These are phyloP conservation scores for Pomatorhinus ruficollis DNA, from an alignment of 2,113 vertebrate genomes.

Conservation along the genomic window DNA sequence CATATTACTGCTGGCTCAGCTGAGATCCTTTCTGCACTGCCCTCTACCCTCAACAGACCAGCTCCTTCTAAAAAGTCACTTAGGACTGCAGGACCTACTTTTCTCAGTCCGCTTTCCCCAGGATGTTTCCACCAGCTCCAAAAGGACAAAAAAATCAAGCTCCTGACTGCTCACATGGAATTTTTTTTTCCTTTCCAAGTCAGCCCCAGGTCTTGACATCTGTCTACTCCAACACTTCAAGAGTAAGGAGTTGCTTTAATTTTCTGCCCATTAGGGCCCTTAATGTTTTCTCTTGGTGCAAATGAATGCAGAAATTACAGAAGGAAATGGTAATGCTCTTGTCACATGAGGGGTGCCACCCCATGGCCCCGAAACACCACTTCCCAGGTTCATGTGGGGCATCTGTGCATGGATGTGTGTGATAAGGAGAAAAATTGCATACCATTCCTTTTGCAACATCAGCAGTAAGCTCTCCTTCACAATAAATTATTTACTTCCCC, in stretches of 20 bases:
- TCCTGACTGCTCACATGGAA: background rate
- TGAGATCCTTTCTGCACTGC: background rate
- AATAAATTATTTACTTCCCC: background rate
- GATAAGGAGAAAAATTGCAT: slow-evolving; percentile 1
- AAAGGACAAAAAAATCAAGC: background rate
- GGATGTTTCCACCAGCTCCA: background rate
- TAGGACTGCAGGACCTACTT: background rate
- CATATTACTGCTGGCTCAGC: background rate
- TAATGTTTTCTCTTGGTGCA: background rate
- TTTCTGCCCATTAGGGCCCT: background rate
- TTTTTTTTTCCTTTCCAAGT: background rate
- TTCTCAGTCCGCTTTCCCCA: background rate
- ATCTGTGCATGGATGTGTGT: background rate
- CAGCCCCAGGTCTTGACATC: background rate
- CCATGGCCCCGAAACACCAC: background rate
- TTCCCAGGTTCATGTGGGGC: rapidly evolving
- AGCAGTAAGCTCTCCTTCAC: background rate
- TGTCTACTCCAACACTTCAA: background rate
- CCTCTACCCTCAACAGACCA: background rate
- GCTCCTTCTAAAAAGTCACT: background rate
- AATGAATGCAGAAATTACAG: background rate
- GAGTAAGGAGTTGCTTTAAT: background rate
- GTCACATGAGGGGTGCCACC: background rate
- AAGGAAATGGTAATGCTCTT: background rate
- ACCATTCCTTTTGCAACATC: background rate